A percentile compares a stretch with the other conserved stretches of the same genome.
These are phyloP conservation scores for Tetraneura akinire DNA, from an alignment of 1,140 invertebrate genomes.

Conservation along the genomic window DNA sequence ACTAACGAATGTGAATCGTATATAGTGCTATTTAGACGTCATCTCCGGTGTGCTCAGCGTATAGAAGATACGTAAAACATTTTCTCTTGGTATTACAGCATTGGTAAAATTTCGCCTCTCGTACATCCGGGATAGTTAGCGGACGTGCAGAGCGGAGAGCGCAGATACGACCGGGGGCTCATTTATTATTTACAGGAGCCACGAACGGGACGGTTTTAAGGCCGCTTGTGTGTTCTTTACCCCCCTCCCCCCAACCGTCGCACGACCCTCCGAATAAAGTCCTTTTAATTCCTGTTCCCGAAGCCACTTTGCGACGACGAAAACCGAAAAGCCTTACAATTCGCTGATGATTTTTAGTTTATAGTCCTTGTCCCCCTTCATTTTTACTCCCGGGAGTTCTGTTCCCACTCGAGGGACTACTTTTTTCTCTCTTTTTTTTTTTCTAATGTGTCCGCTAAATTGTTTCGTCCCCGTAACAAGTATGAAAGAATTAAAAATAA, in stretches of 20 bases:
- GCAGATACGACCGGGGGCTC: conserved; percentile 30
- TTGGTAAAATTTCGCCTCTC: background rate
- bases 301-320: conserved; percentile 49
- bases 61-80: conserved; percentile 10
- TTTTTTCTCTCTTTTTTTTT: conserved; percentile 16
- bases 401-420: conserved; percentile 37
- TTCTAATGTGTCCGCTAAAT: conserved; percentile 47
- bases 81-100: conserved; percentile 16
- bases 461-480: conserved; percentile 28
- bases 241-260: background rate
- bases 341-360: conserved; percentile 51
- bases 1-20: background rate
- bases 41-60: conserved; percentile 17
- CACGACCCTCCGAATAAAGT: conserved; percentile 44
- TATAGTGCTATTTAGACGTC: background rate
- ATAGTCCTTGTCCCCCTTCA: conserved; percentile 18
- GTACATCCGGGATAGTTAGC: conserved; percentile 19
- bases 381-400: conserved; percentile 38
- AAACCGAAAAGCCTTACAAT: conserved; percentile 49
- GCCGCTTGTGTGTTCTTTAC: conserved; percentile 46
- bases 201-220: conserved; percentile 49
- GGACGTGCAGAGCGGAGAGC: background rate
- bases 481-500: conserved; percentile 46
- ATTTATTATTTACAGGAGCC: conserved; percentile 49
- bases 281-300: conserved; percentile 49